Evolutionary conservation across 2,888 invertebrate genomes (phyloP).

Genomic region (Timandra comae): DNA sequence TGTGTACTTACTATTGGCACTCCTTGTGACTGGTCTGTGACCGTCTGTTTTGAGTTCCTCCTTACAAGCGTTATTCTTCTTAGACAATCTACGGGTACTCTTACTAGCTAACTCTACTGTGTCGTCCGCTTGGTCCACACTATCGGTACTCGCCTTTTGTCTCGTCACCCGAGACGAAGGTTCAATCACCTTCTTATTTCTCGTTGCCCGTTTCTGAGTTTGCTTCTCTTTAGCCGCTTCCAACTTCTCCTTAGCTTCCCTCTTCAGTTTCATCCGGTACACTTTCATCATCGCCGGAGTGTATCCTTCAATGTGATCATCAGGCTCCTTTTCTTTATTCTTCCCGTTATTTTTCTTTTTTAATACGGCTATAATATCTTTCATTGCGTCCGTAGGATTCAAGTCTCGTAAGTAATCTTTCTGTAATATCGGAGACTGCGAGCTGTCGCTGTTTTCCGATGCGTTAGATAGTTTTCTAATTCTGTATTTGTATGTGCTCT

Average conservation of each 20-base stretch:
- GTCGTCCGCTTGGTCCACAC: conserved; percentile 21
- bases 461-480: conserved; percentile 62
- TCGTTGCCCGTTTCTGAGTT: conserved; percentile 23
- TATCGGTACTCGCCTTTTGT: conserved; percentile 28
- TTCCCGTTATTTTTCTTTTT: conserved; percentile 69
- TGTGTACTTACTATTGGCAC: conserved; percentile 11
- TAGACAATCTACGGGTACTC: conserved; percentile 30
- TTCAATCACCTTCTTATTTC: conserved; percentile 5
- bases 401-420: conserved; percentile 66
- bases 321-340: conserved; percentile 44
- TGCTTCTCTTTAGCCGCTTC: conserved; percentile 38
- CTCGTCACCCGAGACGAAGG: conserved; percentile 28
- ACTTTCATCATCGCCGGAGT: conserved; percentile 77
- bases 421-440: conserved; percentile 52
- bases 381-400: conserved; percentile 85
- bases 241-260: conserved; percentile 54
- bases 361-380: conserved; percentile 79
- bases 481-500: conserved; percentile 59
- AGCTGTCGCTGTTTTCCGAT: conserved; percentile 53
- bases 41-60: conserved; percentile 32
- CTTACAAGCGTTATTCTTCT: conserved; percentile 26
- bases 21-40: conserved; percentile 23
- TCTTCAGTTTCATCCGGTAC: conserved; percentile 62
- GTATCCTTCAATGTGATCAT: conserved; percentile 48
- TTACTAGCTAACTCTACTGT: conserved; percentile 18